A percentile compares a stretch with the other conserved stretches of the same genome.
These are phyloP conservation scores for Iselma pallidipennis DNA, from an alignment of 2,888 invertebrate species.

Conservation along the genomic window DNA sequence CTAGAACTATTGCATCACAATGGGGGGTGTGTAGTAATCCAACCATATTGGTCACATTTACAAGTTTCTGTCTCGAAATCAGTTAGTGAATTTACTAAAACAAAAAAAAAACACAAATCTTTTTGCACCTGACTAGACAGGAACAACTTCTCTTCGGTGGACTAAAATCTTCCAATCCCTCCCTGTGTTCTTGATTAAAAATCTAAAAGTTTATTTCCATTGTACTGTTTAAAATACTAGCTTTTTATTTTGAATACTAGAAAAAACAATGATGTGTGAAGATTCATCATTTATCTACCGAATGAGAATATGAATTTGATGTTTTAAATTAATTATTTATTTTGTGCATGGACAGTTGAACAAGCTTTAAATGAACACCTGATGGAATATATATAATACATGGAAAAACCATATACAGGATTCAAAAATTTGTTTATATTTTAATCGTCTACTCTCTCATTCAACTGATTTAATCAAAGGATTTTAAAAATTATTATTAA, in stretches of 20 bases:
- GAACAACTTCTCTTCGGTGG: too few relatives aligned
- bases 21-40: not conserved
- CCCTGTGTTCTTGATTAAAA: too few relatives aligned
- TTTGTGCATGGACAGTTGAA: not conserved
- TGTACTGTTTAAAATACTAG: too few relatives aligned
- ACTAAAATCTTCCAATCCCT: too few relatives aligned
- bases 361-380: slow-evolving; percentile 7
- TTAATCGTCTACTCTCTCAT: not conserved
- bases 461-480: not conserved
- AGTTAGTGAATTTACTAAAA: not conserved
- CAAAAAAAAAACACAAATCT: not conserved
- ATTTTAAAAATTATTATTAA: too few relatives aligned
- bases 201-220: too few relatives aligned
- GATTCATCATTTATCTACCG: not conserved
- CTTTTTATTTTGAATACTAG: too few relatives aligned
- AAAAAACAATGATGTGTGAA: too few relatives aligned
- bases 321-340: not conserved
- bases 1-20: slow-evolving; percentile 34
- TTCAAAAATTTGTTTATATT: not conserved
- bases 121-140: too few relatives aligned
- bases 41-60: not conserved
- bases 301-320: not conserved
- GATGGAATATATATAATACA: not conserved
- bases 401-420: not conserved
- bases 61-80: not conserved